These are phyloP conservation scores for Polypedilum pembai DNA, from an alignment of 1,140 invertebrate species.

Conservation along the genomic window DNA sequence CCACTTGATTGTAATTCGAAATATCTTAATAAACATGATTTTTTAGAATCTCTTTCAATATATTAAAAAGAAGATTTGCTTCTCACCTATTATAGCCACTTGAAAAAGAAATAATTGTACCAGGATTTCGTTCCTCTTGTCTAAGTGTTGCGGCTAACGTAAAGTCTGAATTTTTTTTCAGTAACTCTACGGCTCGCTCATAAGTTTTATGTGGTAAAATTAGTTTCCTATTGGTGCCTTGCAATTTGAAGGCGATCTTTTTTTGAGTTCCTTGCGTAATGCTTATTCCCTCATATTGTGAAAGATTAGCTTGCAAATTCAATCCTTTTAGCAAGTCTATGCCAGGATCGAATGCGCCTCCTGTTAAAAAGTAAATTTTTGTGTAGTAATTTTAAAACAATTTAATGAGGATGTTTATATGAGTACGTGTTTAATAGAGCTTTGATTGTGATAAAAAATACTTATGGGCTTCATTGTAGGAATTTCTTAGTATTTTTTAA, in stretches of 20 bases:
- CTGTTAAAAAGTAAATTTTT: neutral
- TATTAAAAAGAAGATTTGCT: too few species aligned
- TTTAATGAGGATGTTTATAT: too few species aligned
- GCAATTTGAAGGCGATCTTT: constrained; percentile 9
- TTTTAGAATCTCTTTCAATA: too few species aligned
- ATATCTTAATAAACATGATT: constrained; percentile 56
- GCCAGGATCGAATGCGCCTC: constrained; percentile 23
- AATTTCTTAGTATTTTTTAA: too few species aligned
- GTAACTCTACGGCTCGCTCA: constrained; percentile 56
- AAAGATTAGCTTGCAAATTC: constrained; percentile 29
- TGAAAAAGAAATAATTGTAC: constrained; percentile 73
- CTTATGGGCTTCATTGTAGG: too few species aligned
- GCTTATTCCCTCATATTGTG: constrained; percentile 28
- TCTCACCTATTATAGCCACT: constrained; percentile 61
- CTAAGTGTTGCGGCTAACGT: constrained; percentile 66
- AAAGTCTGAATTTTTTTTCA: constrained; percentile 66
- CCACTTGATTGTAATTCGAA: constrained; percentile 86
- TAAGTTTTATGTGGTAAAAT: constrained; percentile 59
- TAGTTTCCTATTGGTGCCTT: constrained; percentile 66
- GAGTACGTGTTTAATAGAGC: neutral
- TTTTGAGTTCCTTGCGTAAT: constrained; percentile 29
- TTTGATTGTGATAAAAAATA: too few species aligned
- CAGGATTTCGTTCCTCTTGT: constrained; percentile 73
- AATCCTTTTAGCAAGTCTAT: constrained; percentile 30
- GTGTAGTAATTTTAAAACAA: too few species aligned